Evolutionary conservation across 64 coral and sea anemone genomes (phyloP).

Genomic region (Dendrophyllia cribrosa): DNA sequence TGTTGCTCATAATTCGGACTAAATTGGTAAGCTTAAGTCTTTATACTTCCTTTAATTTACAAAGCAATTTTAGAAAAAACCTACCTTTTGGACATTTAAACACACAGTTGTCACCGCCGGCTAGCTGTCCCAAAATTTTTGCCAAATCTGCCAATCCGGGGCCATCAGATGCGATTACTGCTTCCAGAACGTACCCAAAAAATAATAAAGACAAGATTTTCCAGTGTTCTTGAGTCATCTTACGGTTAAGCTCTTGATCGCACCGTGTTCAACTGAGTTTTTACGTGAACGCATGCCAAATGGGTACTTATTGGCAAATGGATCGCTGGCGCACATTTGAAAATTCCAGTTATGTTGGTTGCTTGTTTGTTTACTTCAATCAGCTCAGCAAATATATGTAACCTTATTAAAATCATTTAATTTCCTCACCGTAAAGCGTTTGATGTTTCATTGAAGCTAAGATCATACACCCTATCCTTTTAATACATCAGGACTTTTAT

Average conservation of each 20-base stretch:
- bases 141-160: conserved; percentile 61
- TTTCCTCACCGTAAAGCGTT: no score
- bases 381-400: not conserved
- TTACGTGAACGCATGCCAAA: not conserved
- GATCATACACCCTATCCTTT: no score
- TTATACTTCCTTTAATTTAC: no score
- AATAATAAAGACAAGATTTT: not conserved
- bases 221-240: not conserved
- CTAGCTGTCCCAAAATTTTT: conserved; percentile 60
- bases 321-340: conserved; percentile 25
- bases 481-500: no score
- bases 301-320: not conserved
- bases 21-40: no score
- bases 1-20: no score
- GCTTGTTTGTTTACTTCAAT: not conserved
- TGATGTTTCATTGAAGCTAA: no score
- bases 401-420: no score
- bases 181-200: conserved; percentile 1
- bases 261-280: no score
- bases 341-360: not conserved
- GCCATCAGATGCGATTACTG: not conserved
- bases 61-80: not conserved
- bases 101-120: conserved; percentile 53
- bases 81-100: conserved; percentile 72
- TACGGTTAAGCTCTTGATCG: no score